Evolutionary conservation across 1,140 invertebrate species (phyloP).

Genomic region (Luehdorfia chinensis): DNA sequence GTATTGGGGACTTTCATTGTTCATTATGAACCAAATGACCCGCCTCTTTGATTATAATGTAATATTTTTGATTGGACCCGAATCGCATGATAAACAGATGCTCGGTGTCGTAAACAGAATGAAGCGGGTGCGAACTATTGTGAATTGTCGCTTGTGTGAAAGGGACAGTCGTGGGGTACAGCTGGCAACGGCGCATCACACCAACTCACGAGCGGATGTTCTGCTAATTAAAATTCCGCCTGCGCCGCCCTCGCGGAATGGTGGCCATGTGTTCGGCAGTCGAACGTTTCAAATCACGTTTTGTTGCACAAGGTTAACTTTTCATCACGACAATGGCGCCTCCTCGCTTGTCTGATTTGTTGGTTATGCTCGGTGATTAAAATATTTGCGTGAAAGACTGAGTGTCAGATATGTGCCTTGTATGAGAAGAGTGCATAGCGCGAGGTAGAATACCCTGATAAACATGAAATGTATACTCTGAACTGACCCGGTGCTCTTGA

Average conservation of each 20-base stretch:
- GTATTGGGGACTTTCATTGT: conserved; percentile 51
- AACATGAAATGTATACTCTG: conserved; percentile 54
- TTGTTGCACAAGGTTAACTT: conserved; percentile 74
- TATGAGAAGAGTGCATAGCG: conserved; percentile 35
- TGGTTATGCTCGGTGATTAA: conserved; percentile 48
- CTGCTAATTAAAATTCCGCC: conserved; percentile 77
- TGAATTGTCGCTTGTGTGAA: conserved; percentile 31
- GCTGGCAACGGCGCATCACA: conserved; percentile 64
- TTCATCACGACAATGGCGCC: conserved; percentile 50
- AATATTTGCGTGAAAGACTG: conserved; percentile 62
- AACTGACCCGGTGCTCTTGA: conserved; percentile 74
- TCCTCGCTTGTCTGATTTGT: conserved; percentile 46
- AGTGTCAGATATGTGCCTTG: conserved; percentile 46
- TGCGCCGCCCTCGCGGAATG: conserved; percentile 75
- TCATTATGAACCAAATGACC: conserved; percentile 27
- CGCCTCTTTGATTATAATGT: conserved; percentile 26
- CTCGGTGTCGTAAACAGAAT: conserved; percentile 36
- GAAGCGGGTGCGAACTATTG: conserved; percentile 22
- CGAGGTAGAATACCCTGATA: conserved; percentile 40
- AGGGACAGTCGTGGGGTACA: conserved; percentile 45
- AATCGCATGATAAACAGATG: conserved; percentile 39
- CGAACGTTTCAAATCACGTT: conserved; percentile 72
- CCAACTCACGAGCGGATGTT: conserved; percentile 74
- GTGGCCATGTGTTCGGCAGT: conserved; percentile 73
- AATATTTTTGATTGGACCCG: conserved; percentile 32